Base-by-base conservation (phyloP, 37 sponge, comb jelly and placozoan genomes). In the Crambe crambe region DNA sequence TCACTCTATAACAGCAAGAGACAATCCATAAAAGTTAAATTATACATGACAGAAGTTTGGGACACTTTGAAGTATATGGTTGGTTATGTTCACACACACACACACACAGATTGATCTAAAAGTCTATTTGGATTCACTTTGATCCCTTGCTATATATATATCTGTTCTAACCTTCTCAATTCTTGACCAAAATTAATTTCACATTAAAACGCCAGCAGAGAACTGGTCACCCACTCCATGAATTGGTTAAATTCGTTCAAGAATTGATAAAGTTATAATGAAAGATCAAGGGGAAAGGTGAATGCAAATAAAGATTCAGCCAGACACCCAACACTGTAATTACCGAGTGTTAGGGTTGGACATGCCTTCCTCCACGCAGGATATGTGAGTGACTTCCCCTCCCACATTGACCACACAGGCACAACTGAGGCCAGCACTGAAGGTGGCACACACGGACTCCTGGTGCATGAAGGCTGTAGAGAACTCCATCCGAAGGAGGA, bases 351-450 rank as follows among this genome's bases (percentile, higher is more conserved):
- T 80, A 12, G 95, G 95, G 58, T 89, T 93, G 37, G 94, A 91
- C 57, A 93, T 78, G 29, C 97, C 97, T 67, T 96, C 97, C 71
- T 96, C 97, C 32, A 96, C 85, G 83, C 97, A 96, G 64, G 84
- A 87, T n/a, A 96, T 73, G 63, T 80, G 77, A 12, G 89, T 91
- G 56, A 57, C 88, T 70, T 96, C 91, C 60, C 93, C 97, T 39
- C 97, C 97, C 44, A 93, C 79, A 66, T 96, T 91, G 37, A 96
- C 92, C 27, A 96, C 89, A 90, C 97, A 96, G 3, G 91, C 89
- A 73, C 76, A 84, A 63, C 89, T 86, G 61, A 94, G 67, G 0
- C 97, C 97, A n/a, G 97, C 92, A 56, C 97, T 83, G 81, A 80
- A 96, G 56, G 92, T 73, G 25, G 94, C 94, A 91, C 94, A 93